Evolutionary conservation across 2,113 vertebrate genomes (phyloP).

Genomic region (Cyprinodon variegatus): DNA sequence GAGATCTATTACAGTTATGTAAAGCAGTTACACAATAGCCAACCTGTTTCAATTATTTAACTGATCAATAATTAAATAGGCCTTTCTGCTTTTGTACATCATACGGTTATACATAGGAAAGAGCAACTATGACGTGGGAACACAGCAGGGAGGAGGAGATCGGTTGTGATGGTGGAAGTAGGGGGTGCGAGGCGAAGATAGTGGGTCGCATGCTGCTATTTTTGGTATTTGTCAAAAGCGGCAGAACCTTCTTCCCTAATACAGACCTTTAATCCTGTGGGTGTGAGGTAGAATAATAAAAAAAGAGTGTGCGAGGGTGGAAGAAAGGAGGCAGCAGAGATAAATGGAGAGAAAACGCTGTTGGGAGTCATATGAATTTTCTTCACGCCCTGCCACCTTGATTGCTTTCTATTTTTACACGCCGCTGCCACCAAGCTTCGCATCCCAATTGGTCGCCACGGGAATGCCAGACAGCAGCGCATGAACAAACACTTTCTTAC

Average conservation of each 20-base stretch:
- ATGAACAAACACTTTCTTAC: conserved; percentile 70
- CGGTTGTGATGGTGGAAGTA: conserved; percentile 16
- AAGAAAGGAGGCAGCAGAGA: conserved; percentile 70
- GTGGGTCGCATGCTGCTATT: conserved; percentile 76
- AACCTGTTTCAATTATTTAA: conserved; percentile 69
- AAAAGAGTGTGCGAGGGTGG: conserved; percentile 57
- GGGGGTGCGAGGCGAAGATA: conserved; percentile 53
- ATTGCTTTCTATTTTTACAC: conserved; percentile 88
- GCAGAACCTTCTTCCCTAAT: conserved; percentile 72
- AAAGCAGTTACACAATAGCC: conserved; percentile 71
- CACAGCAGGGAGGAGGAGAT: conserved; percentile 31
- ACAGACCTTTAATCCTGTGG: conserved; percentile 75
- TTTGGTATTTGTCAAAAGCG: conserved; percentile 69
- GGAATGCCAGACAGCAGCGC: conserved; percentile 75
- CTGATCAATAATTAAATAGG: conserved; percentile 65
- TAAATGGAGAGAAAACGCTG: conserved; percentile 78
- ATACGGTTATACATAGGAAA: conserved; percentile 40
- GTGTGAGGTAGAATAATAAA: conserved; percentile 74
- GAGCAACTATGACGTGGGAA: conserved; percentile 49
- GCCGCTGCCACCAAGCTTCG: conserved; percentile 73
- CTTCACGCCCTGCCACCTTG: conserved; percentile 80
- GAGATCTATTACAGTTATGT: conserved; percentile 59
- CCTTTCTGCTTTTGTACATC: conserved; percentile 39
- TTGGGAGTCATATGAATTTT: conserved; percentile 78
- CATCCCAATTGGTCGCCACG: conserved; percentile 82